Conservation (phyloP, 2,797 vertebrate species). For the Cetoscarus ocellatus region DNA sequence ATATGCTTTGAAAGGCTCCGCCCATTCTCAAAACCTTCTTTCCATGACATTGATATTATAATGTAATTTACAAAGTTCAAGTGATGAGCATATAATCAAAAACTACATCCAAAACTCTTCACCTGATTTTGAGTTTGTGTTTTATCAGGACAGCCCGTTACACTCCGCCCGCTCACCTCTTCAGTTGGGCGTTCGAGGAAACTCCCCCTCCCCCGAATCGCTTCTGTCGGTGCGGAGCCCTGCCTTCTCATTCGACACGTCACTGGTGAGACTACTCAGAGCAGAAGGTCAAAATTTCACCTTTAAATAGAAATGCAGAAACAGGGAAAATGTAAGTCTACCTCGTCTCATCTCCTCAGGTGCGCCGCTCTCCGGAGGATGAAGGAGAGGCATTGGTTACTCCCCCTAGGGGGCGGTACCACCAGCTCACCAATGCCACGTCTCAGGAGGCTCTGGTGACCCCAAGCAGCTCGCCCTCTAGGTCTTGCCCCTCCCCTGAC, state of each 20-base stretch:
- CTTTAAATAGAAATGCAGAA: neutral
- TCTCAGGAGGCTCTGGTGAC: constrained; percentile 89
- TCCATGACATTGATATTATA: too few species aligned
- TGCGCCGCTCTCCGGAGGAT: constrained; percentile 81
- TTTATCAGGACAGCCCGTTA: constrained; percentile 77
- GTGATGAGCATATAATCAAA: too few species aligned
- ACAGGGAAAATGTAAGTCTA: neutral
- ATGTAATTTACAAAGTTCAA: too few species aligned
- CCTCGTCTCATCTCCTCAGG: constrained; percentile 26
- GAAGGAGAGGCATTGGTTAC: constrained; percentile 68
- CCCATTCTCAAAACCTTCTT: too few species aligned
- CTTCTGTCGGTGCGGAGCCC: constrained; percentile 69
- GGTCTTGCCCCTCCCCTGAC: constrained; percentile 86
- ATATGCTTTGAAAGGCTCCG: too few species aligned
- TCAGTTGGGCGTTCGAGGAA: constrained; percentile 76
- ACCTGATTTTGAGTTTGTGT: neutral
- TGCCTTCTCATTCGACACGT: constrained; percentile 86
- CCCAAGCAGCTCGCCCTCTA: constrained; percentile 80
- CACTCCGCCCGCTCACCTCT: constrained; percentile 83
- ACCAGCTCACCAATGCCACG: constrained; percentile 86
- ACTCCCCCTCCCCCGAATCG: constrained; percentile 79
- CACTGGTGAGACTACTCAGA: constrained; percentile 66
- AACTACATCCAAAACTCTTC: too few species aligned
- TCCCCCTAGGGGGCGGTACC: constrained; percentile 83
- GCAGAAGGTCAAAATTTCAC: neutral